These are phyloP conservation scores for Microcebus jonahi DNA, from an alignment of 2,113 vertebrate species.

Conservation along the genomic window DNA sequence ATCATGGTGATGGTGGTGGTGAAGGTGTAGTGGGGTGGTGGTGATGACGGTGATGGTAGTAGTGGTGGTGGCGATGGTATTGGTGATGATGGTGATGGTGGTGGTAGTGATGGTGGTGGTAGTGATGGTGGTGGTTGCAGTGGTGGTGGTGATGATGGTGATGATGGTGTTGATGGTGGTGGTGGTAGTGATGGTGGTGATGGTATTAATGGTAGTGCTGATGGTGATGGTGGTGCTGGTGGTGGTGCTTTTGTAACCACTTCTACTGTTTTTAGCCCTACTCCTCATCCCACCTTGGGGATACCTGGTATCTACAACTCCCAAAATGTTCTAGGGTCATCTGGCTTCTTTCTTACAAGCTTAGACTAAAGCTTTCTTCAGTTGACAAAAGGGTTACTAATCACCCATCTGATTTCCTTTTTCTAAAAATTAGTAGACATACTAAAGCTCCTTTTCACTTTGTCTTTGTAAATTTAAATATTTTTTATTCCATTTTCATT, in stretches of 20 bases:
- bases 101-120: rapidly evolving
- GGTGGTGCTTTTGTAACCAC: not conserved
- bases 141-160: not conserved
- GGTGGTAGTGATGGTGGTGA: rapidly evolving
- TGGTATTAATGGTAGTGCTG: no score
- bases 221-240: rapidly evolving
- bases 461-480: not conserved
- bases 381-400: not conserved
- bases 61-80: not conserved
- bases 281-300: not conserved
- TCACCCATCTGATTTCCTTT: not conserved
- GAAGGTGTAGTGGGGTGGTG: no score
- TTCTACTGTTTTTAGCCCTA: not conserved
- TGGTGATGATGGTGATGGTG: rapidly evolving
- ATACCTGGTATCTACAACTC: not conserved
- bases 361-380: not conserved
- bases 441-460: not conserved
- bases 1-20: not conserved
- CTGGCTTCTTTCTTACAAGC: not conserved
- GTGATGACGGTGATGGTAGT: not conserved
- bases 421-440: not conserved
- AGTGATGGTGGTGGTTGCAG: not conserved
- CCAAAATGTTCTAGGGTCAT: not conserved
- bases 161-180: rapidly evolving
- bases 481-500: not conserved